Evolutionary conservation across 2,113 vertebrate genomes (phyloP).

Genomic region (Cardinalis cardinalis): DNA sequence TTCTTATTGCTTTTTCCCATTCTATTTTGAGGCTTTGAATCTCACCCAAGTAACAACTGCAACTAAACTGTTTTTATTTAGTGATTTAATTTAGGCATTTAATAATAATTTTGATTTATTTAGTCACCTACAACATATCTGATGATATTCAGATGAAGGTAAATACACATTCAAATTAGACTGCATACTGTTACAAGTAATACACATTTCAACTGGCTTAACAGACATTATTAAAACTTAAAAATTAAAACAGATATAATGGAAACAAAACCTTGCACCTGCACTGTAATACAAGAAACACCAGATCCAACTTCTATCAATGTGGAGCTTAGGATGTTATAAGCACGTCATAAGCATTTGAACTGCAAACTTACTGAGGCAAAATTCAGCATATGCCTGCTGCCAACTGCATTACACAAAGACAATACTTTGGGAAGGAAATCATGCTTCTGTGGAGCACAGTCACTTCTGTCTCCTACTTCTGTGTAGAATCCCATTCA

Average conservation of each 20-base stretch:
- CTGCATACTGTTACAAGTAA: background rate
- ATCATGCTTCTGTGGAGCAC: background rate
- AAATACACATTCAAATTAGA: background rate
- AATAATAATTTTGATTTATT: background rate
- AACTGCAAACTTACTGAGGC: background rate
- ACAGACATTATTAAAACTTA: background rate
- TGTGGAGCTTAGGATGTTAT: background rate
- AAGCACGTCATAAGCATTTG: background rate
- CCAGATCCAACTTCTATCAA: background rate
- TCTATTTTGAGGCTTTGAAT: background rate
- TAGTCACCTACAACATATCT: background rate
- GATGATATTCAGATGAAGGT: background rate
- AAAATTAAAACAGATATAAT: background rate
- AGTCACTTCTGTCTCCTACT: background rate
- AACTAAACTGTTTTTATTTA: background rate
- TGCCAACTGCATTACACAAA: background rate
- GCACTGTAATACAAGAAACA: background rate
- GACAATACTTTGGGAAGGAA: background rate
- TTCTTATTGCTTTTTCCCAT: background rate
- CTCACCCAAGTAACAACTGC: background rate
- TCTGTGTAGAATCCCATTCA: background rate
- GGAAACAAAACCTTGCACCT: background rate
- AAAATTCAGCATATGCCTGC: background rate
- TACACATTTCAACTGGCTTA: background rate
- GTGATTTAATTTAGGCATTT: background rate